These are phyloP conservation scores for Amyelois transitella DNA, from an alignment of 1,140 invertebrate species.

Conservation along the genomic window DNA sequence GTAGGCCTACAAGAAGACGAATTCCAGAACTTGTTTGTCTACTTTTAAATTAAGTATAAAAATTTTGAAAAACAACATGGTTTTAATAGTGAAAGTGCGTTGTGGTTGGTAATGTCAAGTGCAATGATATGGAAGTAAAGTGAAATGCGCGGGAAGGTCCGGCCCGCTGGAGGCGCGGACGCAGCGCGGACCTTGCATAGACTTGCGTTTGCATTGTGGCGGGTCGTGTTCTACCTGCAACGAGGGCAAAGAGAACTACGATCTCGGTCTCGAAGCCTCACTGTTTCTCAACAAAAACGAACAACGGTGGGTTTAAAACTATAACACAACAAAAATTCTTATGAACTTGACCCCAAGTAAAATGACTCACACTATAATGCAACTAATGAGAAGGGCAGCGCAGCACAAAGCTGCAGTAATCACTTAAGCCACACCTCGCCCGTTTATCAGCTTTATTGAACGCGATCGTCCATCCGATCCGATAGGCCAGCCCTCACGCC, in stretches of 20 bases:
- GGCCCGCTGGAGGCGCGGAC: slow-evolving; percentile 33
- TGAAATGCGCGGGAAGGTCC: slow-evolving; percentile 37
- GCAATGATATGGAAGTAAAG: slow-evolving; percentile 8
- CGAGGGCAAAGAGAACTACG: slow-evolving; percentile 25
- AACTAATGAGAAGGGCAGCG: slow-evolving; percentile 5
- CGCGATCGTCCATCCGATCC: slow-evolving; percentile 22
- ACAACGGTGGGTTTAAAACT: slow-evolving; percentile 16
- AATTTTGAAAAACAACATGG: background rate
- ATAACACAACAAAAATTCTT: background rate
- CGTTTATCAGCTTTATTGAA: slow-evolving; percentile 55
- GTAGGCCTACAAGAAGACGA: too few species aligned
- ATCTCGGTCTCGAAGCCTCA: slow-evolving; percentile 23
- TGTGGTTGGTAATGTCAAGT: background rate
- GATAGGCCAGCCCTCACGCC: slow-evolving; percentile 15
- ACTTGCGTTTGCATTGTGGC: slow-evolving; percentile 62
- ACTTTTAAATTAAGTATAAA: too few species aligned
- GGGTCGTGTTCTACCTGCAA: slow-evolving; percentile 61
- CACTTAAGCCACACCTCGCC: slow-evolving; percentile 62
- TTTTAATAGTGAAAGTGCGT: slow-evolving; percentile 3
- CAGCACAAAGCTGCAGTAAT: slow-evolving; percentile 56
- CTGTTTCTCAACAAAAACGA: slow-evolving; percentile 1
- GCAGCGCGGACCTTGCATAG: slow-evolving; percentile 60
- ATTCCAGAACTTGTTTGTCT: too few species aligned
- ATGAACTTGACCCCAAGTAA: background rate
- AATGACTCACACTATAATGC: slow-evolving; percentile 2